Percentiles rank a stretch among this genome's conserved stretches.
Conservation (phyloP, 2,888 invertebrate species). For the Drosophila prostipennis region DNA sequence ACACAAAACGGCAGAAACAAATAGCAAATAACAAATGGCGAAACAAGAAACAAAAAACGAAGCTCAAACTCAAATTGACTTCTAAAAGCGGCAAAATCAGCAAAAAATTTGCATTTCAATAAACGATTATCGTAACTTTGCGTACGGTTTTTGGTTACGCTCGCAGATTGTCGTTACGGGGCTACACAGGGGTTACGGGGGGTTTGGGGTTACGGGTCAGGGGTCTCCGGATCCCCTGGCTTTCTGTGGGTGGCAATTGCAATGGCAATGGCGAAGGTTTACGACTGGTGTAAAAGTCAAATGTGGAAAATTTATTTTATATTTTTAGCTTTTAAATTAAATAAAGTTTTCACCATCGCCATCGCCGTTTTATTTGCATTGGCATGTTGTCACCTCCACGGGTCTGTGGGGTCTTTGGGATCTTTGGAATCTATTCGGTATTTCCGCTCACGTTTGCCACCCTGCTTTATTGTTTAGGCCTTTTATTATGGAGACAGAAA, state of each 20-base stretch:
- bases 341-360: conserved; percentile 68
- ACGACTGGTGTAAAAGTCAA: conserved; percentile 76
- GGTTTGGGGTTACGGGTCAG: conserved; percentile 39
- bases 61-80: conserved; percentile 74
- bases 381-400: conserved; percentile 61
- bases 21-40: conserved; percentile 25
- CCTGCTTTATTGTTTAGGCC: conserved; percentile 74
- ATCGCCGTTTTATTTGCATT: conserved; percentile 68
- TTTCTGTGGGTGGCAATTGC: conserved; percentile 7
- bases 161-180: conserved; percentile 33
- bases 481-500: conserved; percentile 38
- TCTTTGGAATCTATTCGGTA: conserved; percentile 42
- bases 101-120: conserved; percentile 84
- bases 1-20: conserved; percentile 15
- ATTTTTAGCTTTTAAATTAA: conserved; percentile 75
- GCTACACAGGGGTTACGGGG: conserved; percentile 45
- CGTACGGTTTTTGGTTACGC: conserved; percentile 77
- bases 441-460: conserved; percentile 63
- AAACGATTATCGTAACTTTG: conserved; percentile 82
- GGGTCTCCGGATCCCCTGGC: conserved; percentile 15
- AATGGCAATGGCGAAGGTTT: conserved; percentile 45
- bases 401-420: conserved; percentile 17
- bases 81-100: conserved; percentile 83
- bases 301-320: conserved; percentile 79
- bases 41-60: conserved; percentile 48